Percentiles rank a stretch among this genome's conserved stretches.
phyloP scores from a whole-genome alignment of 1,140 invertebrate species.

The Aphaenogaster floridana region DNA sequence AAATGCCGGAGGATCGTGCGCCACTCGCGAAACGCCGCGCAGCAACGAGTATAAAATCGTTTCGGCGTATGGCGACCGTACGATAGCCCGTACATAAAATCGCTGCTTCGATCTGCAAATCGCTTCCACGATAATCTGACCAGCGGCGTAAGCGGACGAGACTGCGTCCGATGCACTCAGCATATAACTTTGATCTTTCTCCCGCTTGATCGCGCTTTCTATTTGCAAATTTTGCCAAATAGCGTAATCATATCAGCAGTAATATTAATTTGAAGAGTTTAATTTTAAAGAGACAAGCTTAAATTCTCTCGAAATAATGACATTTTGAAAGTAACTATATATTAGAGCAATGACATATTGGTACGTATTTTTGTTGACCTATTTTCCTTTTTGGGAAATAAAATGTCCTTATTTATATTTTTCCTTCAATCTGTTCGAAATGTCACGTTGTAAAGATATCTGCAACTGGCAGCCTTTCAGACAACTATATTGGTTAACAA shows the following conservation, averaged over 20 bases:
- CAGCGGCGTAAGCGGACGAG: background rate
- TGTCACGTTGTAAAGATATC: constrained; percentile 17
- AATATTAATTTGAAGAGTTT: background rate
- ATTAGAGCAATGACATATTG: background rate
- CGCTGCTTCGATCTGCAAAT: constrained; percentile 42
- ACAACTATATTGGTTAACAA: constrained; percentile 43
- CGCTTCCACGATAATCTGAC: constrained; percentile 16
- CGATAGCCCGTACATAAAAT: constrained; percentile 12
- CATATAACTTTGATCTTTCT: background rate
- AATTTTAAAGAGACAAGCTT: constrained; percentile 3
- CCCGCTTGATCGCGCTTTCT: background rate
- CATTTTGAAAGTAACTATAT: background rate
- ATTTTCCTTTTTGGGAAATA: background rate
- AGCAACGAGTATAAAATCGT: constrained; percentile 17
- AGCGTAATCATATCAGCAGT: background rate
- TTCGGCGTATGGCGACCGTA: constrained; percentile 16
- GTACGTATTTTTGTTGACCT: background rate
- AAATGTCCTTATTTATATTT: background rate
- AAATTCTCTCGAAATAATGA: background rate
- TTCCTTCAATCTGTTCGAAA: background rate
- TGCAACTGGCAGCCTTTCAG: constrained; percentile 21
- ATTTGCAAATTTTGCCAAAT: constrained; percentile 4
- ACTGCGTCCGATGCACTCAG: background rate
- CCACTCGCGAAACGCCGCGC: background rate
- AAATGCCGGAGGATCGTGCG: constrained; percentile 20